Base-by-base conservation (phyloP, 2,797 vertebrate species). In the Anomalospiza imberbis region DNA sequence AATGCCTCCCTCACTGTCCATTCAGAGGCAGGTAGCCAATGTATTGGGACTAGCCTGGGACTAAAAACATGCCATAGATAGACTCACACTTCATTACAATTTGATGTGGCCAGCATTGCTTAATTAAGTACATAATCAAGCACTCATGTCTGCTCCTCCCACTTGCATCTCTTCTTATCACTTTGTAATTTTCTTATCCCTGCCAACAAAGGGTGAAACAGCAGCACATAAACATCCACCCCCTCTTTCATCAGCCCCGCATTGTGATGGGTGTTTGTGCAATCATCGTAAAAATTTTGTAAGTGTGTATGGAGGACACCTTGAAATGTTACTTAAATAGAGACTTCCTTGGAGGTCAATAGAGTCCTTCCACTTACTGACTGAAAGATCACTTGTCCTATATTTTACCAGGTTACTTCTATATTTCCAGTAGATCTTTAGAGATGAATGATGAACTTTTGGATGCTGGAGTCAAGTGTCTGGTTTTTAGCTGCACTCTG, bases 51-150 rank as follows among this genome's bases (percentile, higher is more conserved):
- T n/a, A n/a, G n/a, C 57, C 68, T 77, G 29, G 55, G 58, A 85
- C 36, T 62, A 18, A 94, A 92, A 73, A 1, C 19, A 65, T 83
- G 6, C 18, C 11, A 0, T 21, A 53, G 48, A 75, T 38, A 31
- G 66, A 54, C 44, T 40, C 24, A 65, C 42, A 68, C 26, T 61
- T 71, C 42, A 47, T 53, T 53, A 28, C 76, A 94, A 91, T 73
- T 94, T 91, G 74, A 88, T 96, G 88, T 91, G 89, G 88, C 31
- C 80, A 95, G 25, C 29, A 29, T 67, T 88, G 77, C 50, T 93
- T 94, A 88, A 89, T 91, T 86, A 91, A 86, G 24, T 26, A 86
- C 36, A 57, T 66, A 84, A 88, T 78, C 70, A 88, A 77, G 38
- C 19, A 62, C 48, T 86, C 44, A 17, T n/a, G 53, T 51, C 67